Evolutionary conservation across 2,888 invertebrate genomes (phyloP).

Genomic region (Platypus cylindrus): DNA sequence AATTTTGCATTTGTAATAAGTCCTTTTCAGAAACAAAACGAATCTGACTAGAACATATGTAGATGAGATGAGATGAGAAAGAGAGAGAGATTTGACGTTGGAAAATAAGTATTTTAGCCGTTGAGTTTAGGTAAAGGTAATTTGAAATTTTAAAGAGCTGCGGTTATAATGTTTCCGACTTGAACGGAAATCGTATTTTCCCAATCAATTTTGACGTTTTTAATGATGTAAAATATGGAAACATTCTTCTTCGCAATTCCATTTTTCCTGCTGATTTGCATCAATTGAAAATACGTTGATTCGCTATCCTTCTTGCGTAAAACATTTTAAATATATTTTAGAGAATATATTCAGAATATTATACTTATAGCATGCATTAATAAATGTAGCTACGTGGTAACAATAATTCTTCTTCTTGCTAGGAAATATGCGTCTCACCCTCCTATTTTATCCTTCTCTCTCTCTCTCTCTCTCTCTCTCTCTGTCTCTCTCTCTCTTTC

Average conservation of each 20-base stretch:
- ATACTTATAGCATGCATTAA: background rate
- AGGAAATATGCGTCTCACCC: too few species aligned
- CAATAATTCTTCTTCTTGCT: too few species aligned
- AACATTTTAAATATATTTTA: background rate
- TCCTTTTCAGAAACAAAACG: conserved; percentile 48
- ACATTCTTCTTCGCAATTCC: too few species aligned
- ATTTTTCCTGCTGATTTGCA: too few species aligned
- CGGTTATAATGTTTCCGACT: conserved; percentile 13
- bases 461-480: too few species aligned
- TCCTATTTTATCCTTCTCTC: too few species aligned
- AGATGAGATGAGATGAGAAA: conserved; percentile 40
- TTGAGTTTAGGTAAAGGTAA: conserved; percentile 5
- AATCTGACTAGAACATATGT: conserved; percentile 45
- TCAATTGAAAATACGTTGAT: background rate
- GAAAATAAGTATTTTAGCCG: too few species aligned
- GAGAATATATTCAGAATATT: background rate
- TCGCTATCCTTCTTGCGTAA: background rate
- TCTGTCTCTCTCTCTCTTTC: too few species aligned
- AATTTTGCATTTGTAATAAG: conserved; percentile 79
- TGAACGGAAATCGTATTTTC: conserved; percentile 14
- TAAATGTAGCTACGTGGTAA: too few species aligned
- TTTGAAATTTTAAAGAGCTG: conserved; percentile 16
- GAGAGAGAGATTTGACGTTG: conserved; percentile 20
- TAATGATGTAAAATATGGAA: too few species aligned
- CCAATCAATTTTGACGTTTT: conserved; percentile 12